Conservation (phyloP, 1,140 invertebrate species). For the Telenomus remus region DNA sequence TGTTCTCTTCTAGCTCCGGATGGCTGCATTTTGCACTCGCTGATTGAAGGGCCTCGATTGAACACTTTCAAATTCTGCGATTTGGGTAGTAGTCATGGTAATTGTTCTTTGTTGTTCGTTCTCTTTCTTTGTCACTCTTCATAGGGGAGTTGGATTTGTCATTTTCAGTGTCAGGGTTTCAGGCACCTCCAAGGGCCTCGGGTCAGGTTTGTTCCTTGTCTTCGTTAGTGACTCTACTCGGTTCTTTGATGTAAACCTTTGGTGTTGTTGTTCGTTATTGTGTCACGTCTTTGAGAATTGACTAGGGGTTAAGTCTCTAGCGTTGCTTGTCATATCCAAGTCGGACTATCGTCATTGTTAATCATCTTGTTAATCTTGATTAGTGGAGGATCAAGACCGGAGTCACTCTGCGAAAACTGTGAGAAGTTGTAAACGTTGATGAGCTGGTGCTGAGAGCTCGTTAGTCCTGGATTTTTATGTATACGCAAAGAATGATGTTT, state of each 20-base stretch:
- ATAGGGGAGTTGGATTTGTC: slow-evolving; percentile 17
- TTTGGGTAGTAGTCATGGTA: slow-evolving; percentile 5
- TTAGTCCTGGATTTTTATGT: neutral
- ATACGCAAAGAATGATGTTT: slow-evolving; percentile 15
- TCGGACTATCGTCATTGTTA: slow-evolving; percentile 26
- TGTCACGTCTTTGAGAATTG: slow-evolving; percentile 43
- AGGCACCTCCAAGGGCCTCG: slow-evolving; percentile 7
- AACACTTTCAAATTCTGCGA: slow-evolving; percentile 47
- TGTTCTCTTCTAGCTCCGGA: slow-evolving; percentile 32
- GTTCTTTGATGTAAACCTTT: slow-evolving; percentile 35
- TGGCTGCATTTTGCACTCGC: slow-evolving; percentile 31
- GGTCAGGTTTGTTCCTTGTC: slow-evolving; percentile 8
- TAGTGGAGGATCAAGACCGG: too few relatives aligned
- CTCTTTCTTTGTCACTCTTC: slow-evolving; percentile 7
- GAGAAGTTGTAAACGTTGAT: neutral
- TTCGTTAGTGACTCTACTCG: slow-evolving; percentile 10
- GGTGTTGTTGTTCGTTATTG: slow-evolving; percentile 46
- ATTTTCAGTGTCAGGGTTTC: slow-evolving; percentile 22
- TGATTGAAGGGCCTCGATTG: slow-evolving; percentile 31
- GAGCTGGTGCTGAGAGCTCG: slow-evolving; percentile 2
- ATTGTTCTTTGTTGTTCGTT: neutral
- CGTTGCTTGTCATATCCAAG: slow-evolving; percentile 34
- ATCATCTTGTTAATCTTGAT: too few relatives aligned
- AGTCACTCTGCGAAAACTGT: too few relatives aligned
- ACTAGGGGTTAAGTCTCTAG: slow-evolving; percentile 32